Conservation (phyloP, 2,797 vertebrate genomes). For the Vireo griseus region DNA sequence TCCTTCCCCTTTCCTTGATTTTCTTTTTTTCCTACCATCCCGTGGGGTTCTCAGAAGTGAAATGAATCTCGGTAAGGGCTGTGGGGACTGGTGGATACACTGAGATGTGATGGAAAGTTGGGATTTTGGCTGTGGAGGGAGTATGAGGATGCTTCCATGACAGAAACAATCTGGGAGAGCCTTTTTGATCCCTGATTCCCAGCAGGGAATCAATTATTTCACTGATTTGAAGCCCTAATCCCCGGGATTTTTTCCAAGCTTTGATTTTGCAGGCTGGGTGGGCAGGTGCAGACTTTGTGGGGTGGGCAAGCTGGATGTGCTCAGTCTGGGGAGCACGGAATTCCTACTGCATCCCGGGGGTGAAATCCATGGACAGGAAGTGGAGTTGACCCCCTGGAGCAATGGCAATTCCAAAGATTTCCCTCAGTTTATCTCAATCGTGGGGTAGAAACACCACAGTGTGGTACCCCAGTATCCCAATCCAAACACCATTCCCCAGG, state of each 20-base stretch:
- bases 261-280: background rate
- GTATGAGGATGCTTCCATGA: background rate
- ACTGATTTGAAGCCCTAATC: background rate
- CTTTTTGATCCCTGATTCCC: background rate
- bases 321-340: rapidly evolving
- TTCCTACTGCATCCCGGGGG: background rate
- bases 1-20: background rate
- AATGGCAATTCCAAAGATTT: background rate
- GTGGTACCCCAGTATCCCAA: too few relatives aligned
- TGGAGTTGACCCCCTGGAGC: rapidly evolving
- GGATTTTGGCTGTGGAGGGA: background rate
- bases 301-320: background rate
- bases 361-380: background rate
- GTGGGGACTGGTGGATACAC: too few relatives aligned
- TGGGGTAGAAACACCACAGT: rapidly evolving
- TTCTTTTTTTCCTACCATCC: background rate
- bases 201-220: background rate
- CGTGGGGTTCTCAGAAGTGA: background rate
- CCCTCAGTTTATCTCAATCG: background rate
- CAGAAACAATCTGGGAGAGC: background rate
- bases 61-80: background rate
- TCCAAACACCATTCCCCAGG: background rate
- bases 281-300: background rate
- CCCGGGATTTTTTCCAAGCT: background rate
- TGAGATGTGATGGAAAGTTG: background rate